Evolutionary conservation across 1,140 invertebrate genomes (phyloP).

Genomic region (Pissodes strobi): DNA sequence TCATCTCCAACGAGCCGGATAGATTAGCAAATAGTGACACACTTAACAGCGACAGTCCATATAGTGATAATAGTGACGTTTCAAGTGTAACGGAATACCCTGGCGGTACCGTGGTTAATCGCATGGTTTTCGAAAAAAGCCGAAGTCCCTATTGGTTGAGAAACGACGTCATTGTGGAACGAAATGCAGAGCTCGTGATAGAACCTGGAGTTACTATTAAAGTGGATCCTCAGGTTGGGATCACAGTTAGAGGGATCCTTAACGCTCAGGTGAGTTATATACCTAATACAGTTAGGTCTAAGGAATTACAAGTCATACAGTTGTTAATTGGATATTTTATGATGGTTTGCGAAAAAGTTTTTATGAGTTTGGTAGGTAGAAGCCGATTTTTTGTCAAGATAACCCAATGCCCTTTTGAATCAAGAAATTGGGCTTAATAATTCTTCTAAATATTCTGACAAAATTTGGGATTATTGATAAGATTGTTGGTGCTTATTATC

Average conservation of each 20-base stretch:
- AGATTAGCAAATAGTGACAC: neutral
- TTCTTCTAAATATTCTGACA: too few species aligned
- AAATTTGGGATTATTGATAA: too few species aligned
- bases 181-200: slow-evolving; percentile 74
- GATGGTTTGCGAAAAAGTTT: too few species aligned
- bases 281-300: too few species aligned
- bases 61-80: neutral
- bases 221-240: slow-evolving; percentile 87
- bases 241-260: slow-evolving; percentile 85
- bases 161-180: slow-evolving; percentile 80
- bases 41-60: neutral
- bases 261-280: slow-evolving; percentile 81
- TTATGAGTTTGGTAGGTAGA: too few species aligned
- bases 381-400: too few species aligned
- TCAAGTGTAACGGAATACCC: slow-evolving; percentile 58
- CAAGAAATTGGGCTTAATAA: too few species aligned
- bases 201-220: slow-evolving; percentile 84
- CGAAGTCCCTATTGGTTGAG: slow-evolving; percentile 78
- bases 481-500: too few species aligned
- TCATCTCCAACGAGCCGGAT: neutral
- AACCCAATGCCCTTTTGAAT: too few species aligned
- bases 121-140: slow-evolving; percentile 60
- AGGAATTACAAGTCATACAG: too few species aligned
- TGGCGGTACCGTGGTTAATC: slow-evolving; percentile 64
- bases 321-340: too few species aligned